Evolutionary conservation across 2,888 invertebrate species (phyloP), one percentile per base, ranked within the genome.

Genomic region (Suillia variegata): DNA sequence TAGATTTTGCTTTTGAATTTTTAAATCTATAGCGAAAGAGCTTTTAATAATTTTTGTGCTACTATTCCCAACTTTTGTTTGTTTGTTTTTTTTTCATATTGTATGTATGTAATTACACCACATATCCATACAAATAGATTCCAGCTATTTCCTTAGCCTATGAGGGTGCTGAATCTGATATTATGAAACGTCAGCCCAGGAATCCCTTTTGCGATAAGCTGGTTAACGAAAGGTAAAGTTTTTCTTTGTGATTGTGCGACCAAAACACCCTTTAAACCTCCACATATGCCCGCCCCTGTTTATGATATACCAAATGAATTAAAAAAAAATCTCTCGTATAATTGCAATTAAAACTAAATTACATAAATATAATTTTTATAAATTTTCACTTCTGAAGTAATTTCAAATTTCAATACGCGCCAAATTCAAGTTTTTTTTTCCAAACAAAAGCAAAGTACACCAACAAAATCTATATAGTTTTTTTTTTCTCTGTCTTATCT

Each of bases 131-230:
- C 45, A 62, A 67, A 66, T 87, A 93, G 95, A 93, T 94, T 86
- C 96, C 96, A 85, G 96, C 96, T 87, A 96, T 96, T 87, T 96
- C 96, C 85, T 89, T 96, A 89, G 96, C 96, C 85, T 96, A 96
- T 88, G 96, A 96, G 89, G 92, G 93, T 87, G 94, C 96, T 84
- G 96, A 96, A 88, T 94, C 93, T 85, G 96, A 96, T 90, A 96
- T 96, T 85, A 96, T 96, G 96, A 96, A 96, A 91, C 91, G 96
- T 85, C 92, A 92, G 87, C 96, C 96, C 85, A 91, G 96, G 89
- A 92, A 96, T 87, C 95, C 96, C 86, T 91, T 92, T 89, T 89
- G 88, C 86, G 96, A 97, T 89, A 96, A 96, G 88, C 93, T 97
- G 84, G 96, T 97, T 85, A 97, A 97, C 87, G 94, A 93, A 90